Conservation (phyloP, 2,797 vertebrate species). For the Etheostoma nigrum region DNA sequence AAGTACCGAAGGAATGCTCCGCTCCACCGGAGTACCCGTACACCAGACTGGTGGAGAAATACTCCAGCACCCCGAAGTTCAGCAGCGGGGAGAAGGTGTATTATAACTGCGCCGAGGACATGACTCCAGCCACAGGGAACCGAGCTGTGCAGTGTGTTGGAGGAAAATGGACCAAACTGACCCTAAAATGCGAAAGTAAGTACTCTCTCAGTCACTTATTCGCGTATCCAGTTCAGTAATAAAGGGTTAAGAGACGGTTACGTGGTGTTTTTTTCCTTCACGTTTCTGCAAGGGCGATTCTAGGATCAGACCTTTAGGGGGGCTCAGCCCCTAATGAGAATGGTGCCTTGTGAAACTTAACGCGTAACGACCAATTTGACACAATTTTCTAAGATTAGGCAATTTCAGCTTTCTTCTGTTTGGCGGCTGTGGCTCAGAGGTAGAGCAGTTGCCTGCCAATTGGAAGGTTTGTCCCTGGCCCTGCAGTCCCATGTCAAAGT, state of each 20-base stretch:
- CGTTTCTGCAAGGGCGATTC: no score
- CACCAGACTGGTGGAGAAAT: background rate
- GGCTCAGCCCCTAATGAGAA: no score
- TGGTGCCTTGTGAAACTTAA: no score
- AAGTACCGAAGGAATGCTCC: slow-evolving; percentile 37
- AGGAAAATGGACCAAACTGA: slow-evolving; percentile 71
- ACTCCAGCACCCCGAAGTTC: background rate
- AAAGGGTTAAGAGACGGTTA: rapidly evolving
- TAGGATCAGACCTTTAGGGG: no score
- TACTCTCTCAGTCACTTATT: background rate
- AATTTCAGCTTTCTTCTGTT: no score
- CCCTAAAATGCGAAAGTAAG: slow-evolving; percentile 78
- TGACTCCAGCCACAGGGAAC: background rate
- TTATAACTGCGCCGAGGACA: slow-evolving; percentile 63
- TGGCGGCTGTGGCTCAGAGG: no score
- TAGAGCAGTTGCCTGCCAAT: no score
- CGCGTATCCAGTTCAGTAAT: rapidly evolving
- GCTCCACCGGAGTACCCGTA: slow-evolving; percentile 35
- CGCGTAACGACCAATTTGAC: no score
- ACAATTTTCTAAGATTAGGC: no score
- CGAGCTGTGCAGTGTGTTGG: slow-evolving; percentile 24
- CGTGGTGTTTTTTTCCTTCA: no score
- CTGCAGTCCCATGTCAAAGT: no score
- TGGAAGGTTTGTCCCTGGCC: no score
- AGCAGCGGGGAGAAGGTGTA: slow-evolving; percentile 24